Conservation (phyloP, 2,113 vertebrate genomes). For the Todiramphus chloris region DNA sequence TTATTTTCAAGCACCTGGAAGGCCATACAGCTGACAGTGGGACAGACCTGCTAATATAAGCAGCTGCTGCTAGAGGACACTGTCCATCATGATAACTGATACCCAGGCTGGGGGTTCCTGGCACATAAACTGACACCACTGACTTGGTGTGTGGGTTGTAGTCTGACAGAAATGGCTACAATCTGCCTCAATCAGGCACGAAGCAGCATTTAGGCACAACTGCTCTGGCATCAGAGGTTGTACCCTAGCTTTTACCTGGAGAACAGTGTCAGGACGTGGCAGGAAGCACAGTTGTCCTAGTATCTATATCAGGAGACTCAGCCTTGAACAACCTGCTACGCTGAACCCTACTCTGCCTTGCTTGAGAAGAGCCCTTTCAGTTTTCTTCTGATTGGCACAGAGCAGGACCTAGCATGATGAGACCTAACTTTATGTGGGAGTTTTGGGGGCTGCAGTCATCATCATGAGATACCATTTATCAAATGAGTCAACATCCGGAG, state of each 20-base stretch:
- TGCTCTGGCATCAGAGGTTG: background rate
- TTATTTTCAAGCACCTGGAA: background rate
- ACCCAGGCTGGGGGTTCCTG: background rate
- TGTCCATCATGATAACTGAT: background rate
- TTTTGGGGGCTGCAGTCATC: background rate
- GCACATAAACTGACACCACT: no score
- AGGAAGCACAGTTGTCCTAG: background rate
- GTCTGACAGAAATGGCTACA: background rate
- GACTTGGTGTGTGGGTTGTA: background rate
- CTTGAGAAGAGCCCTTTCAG: background rate
- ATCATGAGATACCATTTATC: conserved; percentile 33
- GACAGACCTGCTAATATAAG: background rate
- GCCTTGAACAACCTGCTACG: background rate
- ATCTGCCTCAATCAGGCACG: background rate
- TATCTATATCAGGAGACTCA: background rate
- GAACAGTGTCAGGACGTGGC: background rate
- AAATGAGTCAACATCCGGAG: conserved; percentile 48
- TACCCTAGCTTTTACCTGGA: background rate
- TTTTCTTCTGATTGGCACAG: background rate
- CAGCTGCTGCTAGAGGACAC: background rate
- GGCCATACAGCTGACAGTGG: background rate
- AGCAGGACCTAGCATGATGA: background rate
- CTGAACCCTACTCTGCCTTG: background rate
- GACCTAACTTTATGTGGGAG: background rate
- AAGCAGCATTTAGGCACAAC: background rate